A percentile compares a stretch with the other conserved stretches of the same genome.
Evolutionary conservation across 2,797 vertebrate species (phyloP).

Genomic region (Neosilurus mollespiculum): DNA sequence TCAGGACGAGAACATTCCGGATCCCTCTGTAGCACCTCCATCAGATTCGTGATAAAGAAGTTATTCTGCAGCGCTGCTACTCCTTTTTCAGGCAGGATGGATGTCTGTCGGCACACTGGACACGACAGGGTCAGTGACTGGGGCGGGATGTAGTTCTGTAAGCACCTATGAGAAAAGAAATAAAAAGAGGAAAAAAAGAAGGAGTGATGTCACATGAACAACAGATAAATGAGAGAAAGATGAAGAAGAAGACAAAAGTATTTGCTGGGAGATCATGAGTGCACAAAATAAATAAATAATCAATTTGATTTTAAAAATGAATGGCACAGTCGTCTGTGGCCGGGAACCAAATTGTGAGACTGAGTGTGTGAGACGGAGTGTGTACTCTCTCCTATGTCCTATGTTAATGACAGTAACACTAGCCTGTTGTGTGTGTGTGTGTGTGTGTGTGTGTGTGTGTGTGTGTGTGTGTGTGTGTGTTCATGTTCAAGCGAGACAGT

Average conservation of each 20-base stretch:
- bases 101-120: constrained; percentile 93
- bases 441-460: no score
- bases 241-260: not conserved
- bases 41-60: constrained; percentile 96
- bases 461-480: not conserved
- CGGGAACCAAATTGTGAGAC: not conserved
- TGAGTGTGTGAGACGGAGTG: no score
- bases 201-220: not conserved
- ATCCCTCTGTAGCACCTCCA: constrained; percentile 92
- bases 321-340: not conserved
- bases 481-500: not conserved
- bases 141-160: constrained; percentile 94
- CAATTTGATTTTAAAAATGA: no score
- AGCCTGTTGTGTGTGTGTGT: not conserved
- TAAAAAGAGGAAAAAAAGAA: not conserved
- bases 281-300: not conserved
- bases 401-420: no score
- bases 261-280: not conserved
- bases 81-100: constrained; percentile 91
- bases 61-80: constrained; percentile 92
- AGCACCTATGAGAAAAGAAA: constrained; percentile 75
- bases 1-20: constrained; percentile 80
- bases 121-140: constrained; percentile 94
- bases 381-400: no score
- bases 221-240: not conserved